Evolutionary conservation across 2,797 vertebrate genomes (phyloP).

Genomic region (Halcyon badia): DNA sequence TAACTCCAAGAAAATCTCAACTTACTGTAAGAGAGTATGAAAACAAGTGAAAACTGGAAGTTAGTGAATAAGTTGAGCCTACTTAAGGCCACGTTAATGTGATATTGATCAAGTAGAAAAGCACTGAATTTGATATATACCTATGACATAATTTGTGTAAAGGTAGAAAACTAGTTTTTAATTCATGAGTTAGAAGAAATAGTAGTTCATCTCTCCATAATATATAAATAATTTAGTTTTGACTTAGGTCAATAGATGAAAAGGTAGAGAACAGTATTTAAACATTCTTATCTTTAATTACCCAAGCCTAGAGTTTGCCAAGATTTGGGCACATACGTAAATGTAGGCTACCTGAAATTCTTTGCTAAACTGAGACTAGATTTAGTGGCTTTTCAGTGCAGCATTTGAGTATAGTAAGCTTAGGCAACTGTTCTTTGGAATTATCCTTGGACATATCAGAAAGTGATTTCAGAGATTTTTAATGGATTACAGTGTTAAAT

Average conservation of each 20-base stretch:
- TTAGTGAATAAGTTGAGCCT: background rate
- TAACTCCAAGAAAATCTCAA: background rate
- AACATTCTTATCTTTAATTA: background rate
- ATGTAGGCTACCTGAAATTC: background rate
- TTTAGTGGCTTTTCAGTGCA: slow-evolving; percentile 17
- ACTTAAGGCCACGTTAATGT: background rate
- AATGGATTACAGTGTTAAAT: slow-evolving; percentile 34
- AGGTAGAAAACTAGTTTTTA: background rate
- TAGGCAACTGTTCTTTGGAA: slow-evolving; percentile 33
- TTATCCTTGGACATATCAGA: slow-evolving; percentile 26
- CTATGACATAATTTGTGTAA: background rate
- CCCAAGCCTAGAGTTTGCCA: background rate
- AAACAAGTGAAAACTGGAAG: background rate
- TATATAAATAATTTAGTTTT: background rate
- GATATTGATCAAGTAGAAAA: background rate
- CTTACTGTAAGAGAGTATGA: background rate
- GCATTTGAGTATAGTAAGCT: background rate
- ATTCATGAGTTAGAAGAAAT: background rate
- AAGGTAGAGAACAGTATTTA: background rate
- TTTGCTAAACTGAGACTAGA: slow-evolving; percentile 35
- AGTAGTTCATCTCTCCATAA: background rate
- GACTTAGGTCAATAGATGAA: background rate
- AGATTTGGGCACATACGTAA: background rate
- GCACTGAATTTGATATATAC: background rate
- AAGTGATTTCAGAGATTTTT: slow-evolving; percentile 53